Evolutionary conservation across 2,113 vertebrate species (phyloP).

Genomic region (Canis aureus): DNA sequence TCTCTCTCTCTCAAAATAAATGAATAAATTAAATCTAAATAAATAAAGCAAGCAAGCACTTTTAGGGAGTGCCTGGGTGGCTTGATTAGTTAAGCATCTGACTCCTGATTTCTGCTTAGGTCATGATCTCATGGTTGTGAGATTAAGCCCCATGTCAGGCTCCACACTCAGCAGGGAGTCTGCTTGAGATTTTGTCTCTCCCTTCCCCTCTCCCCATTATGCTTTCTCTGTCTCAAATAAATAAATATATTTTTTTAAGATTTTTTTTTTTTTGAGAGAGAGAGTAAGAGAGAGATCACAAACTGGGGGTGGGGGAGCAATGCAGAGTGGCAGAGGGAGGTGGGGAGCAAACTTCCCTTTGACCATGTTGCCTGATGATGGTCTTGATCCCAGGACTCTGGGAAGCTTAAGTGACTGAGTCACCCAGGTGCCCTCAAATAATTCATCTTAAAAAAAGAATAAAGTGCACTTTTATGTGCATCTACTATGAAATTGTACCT

Average conservation of each 20-base stretch:
- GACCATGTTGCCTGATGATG: too few relatives aligned
- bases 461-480: background rate
- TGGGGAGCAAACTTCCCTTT: too few relatives aligned
- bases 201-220: background rate
- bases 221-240: background rate
- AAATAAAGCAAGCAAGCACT: background rate
- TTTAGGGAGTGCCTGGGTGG: background rate
- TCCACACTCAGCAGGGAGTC: background rate
- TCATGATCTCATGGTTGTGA: background rate
- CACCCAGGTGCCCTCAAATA: too few relatives aligned
- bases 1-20: background rate
- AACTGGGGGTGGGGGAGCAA: too few relatives aligned
- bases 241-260: background rate
- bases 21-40: background rate
- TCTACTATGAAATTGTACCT: background rate
- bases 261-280: too few relatives aligned
- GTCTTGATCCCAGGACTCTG: too few relatives aligned
- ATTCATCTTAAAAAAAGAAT: background rate
- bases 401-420: too few relatives aligned
- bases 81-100: background rate
- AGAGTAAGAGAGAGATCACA: too few relatives aligned
- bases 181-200: background rate
- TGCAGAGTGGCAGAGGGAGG: too few relatives aligned
- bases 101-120: background rate
- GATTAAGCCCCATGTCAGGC: background rate